Conservation (phyloP, 2,797 vertebrate genomes). For the Enteromius viviparus region DNA sequence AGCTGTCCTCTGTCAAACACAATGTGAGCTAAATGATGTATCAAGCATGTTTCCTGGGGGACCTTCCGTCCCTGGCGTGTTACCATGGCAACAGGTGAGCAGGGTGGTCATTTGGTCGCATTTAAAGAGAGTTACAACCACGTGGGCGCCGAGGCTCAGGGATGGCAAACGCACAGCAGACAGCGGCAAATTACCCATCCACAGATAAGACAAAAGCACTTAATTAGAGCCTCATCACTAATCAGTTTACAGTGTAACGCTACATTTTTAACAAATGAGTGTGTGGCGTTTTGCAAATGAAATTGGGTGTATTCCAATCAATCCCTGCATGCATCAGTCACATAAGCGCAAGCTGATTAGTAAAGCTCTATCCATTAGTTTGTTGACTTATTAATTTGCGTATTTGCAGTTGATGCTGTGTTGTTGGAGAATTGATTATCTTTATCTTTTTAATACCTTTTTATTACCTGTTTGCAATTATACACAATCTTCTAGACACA, state of each 20-base stretch:
- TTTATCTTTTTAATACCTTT: conserved; percentile 11
- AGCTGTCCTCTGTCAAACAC: conserved; percentile 49
- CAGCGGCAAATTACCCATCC: conserved; percentile 8
- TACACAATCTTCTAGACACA: not conserved
- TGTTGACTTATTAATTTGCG: not conserved
- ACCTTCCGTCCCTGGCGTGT: conserved; percentile 45
- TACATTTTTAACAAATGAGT: not conserved
- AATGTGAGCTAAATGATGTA: conserved; percentile 55
- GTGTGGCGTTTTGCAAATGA: not conserved
- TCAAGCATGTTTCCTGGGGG: conserved; percentile 38
- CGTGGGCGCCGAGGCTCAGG: conserved; percentile 2
- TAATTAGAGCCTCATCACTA: conserved; percentile 17
- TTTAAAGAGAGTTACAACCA: conserved; percentile 44
- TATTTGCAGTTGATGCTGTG: not conserved
- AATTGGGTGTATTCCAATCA: not conserved
- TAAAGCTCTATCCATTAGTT: not conserved
- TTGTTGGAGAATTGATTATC: not conserved
- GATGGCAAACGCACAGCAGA: not conserved
- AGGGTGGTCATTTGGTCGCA: conserved; percentile 51
- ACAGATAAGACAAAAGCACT: conserved; percentile 21
- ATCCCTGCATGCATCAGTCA: conserved; percentile 18
- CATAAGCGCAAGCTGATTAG: not conserved
- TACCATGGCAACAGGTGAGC: conserved; percentile 63
- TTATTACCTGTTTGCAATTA: conserved; percentile 1
- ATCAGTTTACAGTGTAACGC: conserved; percentile 2